phyloP scores from a whole-genome alignment of 2,113 vertebrate species.

The Tetrao urogallus region DNA sequence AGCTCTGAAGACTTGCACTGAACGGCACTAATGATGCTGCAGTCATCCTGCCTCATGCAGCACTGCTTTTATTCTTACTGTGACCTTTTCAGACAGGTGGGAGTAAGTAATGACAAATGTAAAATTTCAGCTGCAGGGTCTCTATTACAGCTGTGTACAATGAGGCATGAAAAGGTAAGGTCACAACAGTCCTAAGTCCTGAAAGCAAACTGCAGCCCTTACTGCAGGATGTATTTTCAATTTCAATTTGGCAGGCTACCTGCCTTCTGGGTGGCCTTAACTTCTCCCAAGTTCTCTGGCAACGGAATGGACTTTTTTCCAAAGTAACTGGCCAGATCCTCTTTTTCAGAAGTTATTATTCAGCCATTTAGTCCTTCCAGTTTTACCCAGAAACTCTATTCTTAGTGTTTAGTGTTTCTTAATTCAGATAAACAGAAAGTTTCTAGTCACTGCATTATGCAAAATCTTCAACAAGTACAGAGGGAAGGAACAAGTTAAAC shows the following conservation, averaged over 20 bases:
- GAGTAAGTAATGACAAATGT: neutral
- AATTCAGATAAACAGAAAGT: slow-evolving; percentile 53
- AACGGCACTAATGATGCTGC: fast-evolving
- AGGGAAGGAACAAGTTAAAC: slow-evolving; percentile 35
- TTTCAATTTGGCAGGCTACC: slow-evolving; percentile 64
- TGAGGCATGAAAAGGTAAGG: neutral
- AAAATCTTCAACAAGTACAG: slow-evolving; percentile 42
- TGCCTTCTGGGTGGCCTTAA: slow-evolving; percentile 69
- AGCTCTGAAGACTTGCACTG: neutral
- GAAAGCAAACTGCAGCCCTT: neutral
- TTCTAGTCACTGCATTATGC: slow-evolving; percentile 34
- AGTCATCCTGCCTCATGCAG: neutral
- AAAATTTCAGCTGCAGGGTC: neutral
- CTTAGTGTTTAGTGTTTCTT: slow-evolving; percentile 35
- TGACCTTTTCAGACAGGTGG: neutral
- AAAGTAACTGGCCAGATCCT: slow-evolving; percentile 58
- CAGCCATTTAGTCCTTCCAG: slow-evolving; percentile 59
- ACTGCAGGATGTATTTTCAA: slow-evolving; percentile 6
- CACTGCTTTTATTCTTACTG: neutral
- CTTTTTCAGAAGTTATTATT: slow-evolving; percentile 49
- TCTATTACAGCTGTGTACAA: neutral
- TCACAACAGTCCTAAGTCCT: neutral
- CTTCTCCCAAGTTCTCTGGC: slow-evolving; percentile 61
- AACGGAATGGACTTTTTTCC: slow-evolving; percentile 31
- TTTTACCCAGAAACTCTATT: slow-evolving; percentile 37